These are phyloP conservation scores for Enteromius argenteus DNA, from an alignment of 2,797 vertebrate species.

Conservation along the genomic window DNA sequence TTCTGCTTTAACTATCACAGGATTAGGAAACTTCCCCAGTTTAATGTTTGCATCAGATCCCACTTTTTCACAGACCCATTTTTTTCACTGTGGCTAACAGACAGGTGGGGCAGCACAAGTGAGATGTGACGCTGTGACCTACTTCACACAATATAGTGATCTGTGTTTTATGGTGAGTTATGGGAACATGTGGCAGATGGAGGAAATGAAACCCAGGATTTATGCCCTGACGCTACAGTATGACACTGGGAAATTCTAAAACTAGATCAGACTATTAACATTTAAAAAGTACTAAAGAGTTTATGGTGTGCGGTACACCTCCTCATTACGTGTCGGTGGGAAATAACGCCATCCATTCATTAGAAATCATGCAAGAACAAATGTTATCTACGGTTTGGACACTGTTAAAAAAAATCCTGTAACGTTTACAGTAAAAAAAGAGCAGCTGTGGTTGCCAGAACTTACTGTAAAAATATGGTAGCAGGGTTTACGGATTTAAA, in stretches of 20 bases:
- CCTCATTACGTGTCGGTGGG: too few species aligned
- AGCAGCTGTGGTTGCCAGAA: too few species aligned
- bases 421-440: too few species aligned
- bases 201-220: slow-evolving; percentile 15
- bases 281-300: neutral
- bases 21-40: neutral
- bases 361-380: neutral
- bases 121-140: neutral
- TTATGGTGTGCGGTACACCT: neutral
- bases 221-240: neutral
- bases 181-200: neutral
- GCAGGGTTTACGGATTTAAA: too few species aligned
- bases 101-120: too few species aligned
- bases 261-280: neutral
- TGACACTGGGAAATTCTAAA: neutral
- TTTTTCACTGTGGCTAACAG: neutral
- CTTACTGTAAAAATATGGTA: too few species aligned
- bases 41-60: neutral
- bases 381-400: too few species aligned
- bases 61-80: too few species aligned
- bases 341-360: neutral
- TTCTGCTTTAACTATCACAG: neutral
- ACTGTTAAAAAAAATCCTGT: too few species aligned
- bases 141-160: neutral
- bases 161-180: neutral